phyloP scores from a whole-genome alignment of 2,113 vertebrate genomes.

The Trogon melanurus region DNA sequence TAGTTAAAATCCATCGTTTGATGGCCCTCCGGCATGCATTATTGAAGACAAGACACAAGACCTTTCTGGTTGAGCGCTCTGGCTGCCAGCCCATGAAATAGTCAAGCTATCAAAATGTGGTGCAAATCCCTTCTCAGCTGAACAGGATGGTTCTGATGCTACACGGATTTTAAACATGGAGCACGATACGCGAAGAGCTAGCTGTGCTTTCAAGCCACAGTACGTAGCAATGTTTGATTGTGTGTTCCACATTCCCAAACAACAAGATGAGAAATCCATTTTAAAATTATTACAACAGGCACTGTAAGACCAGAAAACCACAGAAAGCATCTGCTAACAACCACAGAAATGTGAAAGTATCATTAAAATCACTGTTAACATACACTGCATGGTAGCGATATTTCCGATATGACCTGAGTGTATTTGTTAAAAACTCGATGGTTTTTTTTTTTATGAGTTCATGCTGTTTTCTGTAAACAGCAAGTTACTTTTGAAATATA shows the following conservation, averaged over 20 bases:
- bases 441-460: not conserved
- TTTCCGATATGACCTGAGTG: not conserved
- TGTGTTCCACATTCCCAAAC: not conserved
- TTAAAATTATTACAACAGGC: not conserved
- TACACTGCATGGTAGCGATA: not conserved
- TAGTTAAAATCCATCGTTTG: not conserved
- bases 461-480: not conserved
- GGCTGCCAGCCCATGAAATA: not conserved
- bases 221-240: not conserved
- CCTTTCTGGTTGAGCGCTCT: constrained; percentile 25
- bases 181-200: not conserved
- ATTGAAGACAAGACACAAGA: constrained; percentile 11
- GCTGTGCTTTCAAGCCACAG: not conserved
- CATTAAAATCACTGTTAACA: not conserved
- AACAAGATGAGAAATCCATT: not conserved
- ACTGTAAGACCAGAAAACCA: not conserved
- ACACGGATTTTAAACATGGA: not conserved
- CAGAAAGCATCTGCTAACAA: not conserved
- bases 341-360: not conserved
- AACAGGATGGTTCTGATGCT: not conserved
- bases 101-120: not conserved
- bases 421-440: not conserved
- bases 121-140: constrained; percentile 5
- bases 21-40: constrained; percentile 7
- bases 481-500: constrained; percentile 8